Percentiles rank a stretch among this genome's conserved stretches.
phyloP scores from a whole-genome alignment of 1,140 invertebrate genomes.

The Hestina assimilis region DNA sequence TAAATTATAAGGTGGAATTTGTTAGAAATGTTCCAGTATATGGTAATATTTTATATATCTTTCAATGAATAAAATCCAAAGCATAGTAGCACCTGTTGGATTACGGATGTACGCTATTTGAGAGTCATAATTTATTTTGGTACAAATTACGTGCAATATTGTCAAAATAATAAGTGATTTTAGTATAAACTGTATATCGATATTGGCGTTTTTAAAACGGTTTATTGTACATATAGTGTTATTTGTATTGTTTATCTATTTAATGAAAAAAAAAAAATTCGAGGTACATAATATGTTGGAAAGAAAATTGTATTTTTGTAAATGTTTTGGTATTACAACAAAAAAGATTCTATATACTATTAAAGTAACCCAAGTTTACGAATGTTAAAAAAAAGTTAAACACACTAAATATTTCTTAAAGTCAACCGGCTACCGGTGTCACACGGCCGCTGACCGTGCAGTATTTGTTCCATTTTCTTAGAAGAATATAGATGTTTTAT shows the following conservation, averaged over 20 bases:
- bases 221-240: background rate
- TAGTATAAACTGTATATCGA: background rate
- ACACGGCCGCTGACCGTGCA: too few relatives aligned
- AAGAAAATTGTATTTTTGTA: slow-evolving; percentile 25
- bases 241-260: background rate
- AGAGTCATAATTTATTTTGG: slow-evolving; percentile 1
- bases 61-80: background rate
- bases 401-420: too few relatives aligned
- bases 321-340: slow-evolving; percentile 15
- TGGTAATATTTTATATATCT: background rate
- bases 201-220: background rate
- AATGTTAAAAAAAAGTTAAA: too few relatives aligned
- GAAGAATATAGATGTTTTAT: too few relatives aligned
- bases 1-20: background rate
- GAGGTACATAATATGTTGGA: background rate
- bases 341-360: too few relatives aligned
- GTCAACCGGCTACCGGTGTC: too few relatives aligned
- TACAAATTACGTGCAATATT: slow-evolving; percentile 10
- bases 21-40: background rate
- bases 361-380: too few relatives aligned
- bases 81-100: background rate
- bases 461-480: too few relatives aligned
- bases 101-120: background rate
- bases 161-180: background rate
- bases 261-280: slow-evolving; percentile 9